Evolutionary conservation across 2,113 vertebrate species (phyloP).

Genomic region (Sturnira hondurensis): DNA sequence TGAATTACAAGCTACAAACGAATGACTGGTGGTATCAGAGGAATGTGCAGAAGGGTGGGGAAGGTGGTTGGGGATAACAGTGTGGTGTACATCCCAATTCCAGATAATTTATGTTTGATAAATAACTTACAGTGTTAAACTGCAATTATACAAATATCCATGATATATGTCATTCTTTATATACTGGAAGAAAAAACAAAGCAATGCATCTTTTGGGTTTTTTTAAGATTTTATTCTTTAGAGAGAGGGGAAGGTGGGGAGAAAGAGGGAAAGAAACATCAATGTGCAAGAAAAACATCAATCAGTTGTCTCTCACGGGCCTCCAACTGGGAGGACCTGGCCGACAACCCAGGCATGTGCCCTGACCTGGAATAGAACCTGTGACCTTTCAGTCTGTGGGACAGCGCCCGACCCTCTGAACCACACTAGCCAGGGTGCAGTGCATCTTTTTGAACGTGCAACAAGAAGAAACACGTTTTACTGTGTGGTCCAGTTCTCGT

Average conservation of each 20-base stretch:
- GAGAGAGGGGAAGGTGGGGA: too few species aligned
- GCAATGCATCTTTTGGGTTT: too few species aligned
- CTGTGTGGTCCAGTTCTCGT: background rate
- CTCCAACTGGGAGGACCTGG: too few species aligned
- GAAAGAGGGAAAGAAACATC: too few species aligned
- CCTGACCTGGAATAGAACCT: too few species aligned
- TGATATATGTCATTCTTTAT: background rate
- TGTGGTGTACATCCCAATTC: background rate
- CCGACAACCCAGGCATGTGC: too few species aligned
- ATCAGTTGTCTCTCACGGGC: too few species aligned
- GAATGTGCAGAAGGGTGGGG: background rate
- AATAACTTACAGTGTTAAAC: background rate
- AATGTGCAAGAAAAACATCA: too few species aligned
- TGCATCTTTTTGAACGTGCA: background rate
- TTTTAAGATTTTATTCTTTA: too few species aligned
- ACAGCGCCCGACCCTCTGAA: too few species aligned
- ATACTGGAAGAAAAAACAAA: conserved; percentile 25
- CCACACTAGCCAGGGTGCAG: background rate
- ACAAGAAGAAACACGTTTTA: background rate
- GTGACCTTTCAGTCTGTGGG: too few species aligned
- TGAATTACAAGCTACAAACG: background rate
- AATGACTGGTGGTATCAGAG: background rate
- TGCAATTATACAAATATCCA: background rate
- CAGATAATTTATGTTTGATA: background rate
- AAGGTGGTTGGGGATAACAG: background rate